phyloP scores from a whole-genome alignment of 2,888 invertebrate species.

The Dryadula phaetusa region DNA sequence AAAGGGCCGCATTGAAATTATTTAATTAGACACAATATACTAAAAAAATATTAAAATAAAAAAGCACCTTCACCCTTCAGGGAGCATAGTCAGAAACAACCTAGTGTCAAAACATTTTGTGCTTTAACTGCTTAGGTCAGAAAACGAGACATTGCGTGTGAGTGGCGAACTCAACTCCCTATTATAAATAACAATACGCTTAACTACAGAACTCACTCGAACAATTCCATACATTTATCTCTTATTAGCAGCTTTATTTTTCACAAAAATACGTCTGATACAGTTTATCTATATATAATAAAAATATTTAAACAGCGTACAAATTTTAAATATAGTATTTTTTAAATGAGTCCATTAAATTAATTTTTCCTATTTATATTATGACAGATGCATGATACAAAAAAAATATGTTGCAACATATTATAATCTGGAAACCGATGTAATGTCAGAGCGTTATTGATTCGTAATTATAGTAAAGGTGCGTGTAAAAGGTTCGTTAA shows the following conservation, averaged over 20 bases:
- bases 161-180: too few species aligned
- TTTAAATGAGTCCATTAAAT: too few species aligned
- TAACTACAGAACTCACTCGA: background rate
- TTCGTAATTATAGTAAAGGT: conserved; percentile 21
- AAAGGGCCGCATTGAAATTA: too few species aligned
- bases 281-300: conserved; percentile 6
- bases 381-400: background rate
- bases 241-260: background rate
- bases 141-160: too few species aligned
- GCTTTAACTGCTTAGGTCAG: too few species aligned
- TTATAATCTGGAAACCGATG: conserved; percentile 10
- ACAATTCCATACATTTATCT: background rate
- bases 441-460: conserved; percentile 20
- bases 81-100: too few species aligned
- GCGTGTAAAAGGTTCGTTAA: conserved; percentile 21
- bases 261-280: background rate
- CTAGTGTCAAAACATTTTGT: too few species aligned
- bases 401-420: background rate
- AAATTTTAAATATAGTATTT: too few species aligned
- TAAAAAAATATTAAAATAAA: too few species aligned
- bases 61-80: too few species aligned
- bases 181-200: background rate
- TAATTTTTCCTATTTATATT: background rate
- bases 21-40: too few species aligned
- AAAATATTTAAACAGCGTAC: background rate